A percentile compares a stretch with the other conserved stretches of the same genome.
Conservation (phyloP, 2,888 invertebrate genomes). For the Lumbricus terrestris region DNA sequence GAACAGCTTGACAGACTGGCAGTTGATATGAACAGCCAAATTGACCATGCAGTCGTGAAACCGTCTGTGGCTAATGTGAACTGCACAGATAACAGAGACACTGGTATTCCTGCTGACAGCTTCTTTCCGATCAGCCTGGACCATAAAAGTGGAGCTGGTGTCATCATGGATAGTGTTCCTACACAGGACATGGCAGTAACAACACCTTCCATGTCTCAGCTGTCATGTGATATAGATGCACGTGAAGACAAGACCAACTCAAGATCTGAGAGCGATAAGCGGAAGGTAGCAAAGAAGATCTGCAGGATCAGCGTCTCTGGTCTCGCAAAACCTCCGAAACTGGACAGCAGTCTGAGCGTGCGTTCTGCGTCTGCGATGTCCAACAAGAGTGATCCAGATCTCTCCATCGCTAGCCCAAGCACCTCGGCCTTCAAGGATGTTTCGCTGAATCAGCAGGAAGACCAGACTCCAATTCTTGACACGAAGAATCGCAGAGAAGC, state of each 20-base stretch:
- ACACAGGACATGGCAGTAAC: not conserved
- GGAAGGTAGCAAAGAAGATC: not conserved
- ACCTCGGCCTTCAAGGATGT: not conserved
- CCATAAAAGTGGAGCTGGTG: not conserved
- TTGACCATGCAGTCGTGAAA: not conserved
- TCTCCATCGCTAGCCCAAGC: not conserved
- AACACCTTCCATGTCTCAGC: not conserved
- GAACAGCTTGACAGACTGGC: not conserved
- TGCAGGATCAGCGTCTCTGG: not conserved
- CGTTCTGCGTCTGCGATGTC: not conserved
- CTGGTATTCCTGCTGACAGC: not conserved
- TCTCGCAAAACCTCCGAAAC: not conserved
- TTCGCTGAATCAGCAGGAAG: not conserved
- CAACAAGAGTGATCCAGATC: not conserved
- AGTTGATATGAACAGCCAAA: too few relatives aligned
- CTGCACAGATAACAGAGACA: not conserved
- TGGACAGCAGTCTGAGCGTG: not conserved
- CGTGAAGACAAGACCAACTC: not conserved
- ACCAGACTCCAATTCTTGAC: not conserved
- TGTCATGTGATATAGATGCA: not conserved
- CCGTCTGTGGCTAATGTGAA: not conserved
- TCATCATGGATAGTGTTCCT: not conserved
- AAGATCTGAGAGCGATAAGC: not conserved
- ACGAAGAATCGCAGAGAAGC: too few relatives aligned
- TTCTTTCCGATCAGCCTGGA: not conserved